phyloP scores from a whole-genome alignment of 2,888 invertebrate species.

The Synergus japonicus region DNA sequence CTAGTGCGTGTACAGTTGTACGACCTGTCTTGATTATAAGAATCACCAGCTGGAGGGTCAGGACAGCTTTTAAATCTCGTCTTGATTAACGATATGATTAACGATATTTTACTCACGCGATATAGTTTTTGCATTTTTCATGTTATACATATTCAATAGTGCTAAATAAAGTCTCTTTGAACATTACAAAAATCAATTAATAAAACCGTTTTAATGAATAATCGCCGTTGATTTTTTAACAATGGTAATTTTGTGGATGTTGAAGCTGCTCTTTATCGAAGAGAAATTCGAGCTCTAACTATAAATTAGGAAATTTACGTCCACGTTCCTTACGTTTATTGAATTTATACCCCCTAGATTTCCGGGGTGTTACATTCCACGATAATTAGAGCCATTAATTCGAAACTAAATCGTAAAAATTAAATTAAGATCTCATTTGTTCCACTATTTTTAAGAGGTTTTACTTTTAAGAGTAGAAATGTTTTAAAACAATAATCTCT shows the following conservation, averaged over 20 bases:
- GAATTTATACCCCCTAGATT: background rate
- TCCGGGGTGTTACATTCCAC: background rate
- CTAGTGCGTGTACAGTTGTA: constrained; percentile 22
- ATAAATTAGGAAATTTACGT: constrained; percentile 6
- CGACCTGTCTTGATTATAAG: constrained; percentile 32
- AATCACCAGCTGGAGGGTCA: constrained; percentile 15
- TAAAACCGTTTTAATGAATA: too few relatives aligned
- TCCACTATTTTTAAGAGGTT: background rate
- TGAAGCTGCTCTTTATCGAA: background rate
- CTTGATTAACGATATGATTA: constrained; percentile 27
- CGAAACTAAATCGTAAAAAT: background rate
- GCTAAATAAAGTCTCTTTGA: background rate
- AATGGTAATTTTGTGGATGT: too few relatives aligned
- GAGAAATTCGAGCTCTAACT: background rate
- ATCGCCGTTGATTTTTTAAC: too few relatives aligned
- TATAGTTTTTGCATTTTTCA: background rate
- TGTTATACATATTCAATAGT: background rate
- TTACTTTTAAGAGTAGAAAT: background rate
- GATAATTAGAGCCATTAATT: background rate
- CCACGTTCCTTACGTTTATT: background rate
- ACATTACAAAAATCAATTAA: too few relatives aligned
- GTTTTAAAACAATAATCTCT: too few relatives aligned
- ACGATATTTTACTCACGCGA: background rate
- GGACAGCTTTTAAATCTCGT: constrained; percentile 12
- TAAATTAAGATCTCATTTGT: background rate